These are phyloP conservation scores for Terebella lapidaria DNA, from an alignment of 2,888 invertebrate species.

Conservation along the genomic window DNA sequence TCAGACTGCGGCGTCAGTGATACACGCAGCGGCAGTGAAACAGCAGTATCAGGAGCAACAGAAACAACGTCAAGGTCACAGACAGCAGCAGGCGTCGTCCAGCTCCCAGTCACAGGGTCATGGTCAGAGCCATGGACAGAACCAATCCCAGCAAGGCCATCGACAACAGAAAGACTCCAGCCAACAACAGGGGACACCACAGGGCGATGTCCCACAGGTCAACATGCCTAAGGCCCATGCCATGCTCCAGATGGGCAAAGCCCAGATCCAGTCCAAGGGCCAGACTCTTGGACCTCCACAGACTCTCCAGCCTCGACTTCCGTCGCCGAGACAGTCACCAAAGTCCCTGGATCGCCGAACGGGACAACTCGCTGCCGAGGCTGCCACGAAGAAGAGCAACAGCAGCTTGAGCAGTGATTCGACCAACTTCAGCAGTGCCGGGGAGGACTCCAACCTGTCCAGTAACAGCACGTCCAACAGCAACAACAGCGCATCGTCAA, in stretches of 20 bases:
- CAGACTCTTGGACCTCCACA: background rate
- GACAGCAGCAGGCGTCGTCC: background rate
- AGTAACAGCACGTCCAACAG: conserved; percentile 22
- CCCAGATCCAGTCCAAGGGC: background rate
- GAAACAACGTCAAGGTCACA: background rate
- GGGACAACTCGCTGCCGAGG: background rate
- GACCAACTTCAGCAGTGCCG: background rate
- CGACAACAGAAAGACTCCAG: background rate
- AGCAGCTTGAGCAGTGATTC: background rate
- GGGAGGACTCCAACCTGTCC: conserved; percentile 14
- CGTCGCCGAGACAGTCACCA: background rate
- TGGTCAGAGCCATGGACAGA: background rate
- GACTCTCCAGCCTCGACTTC: background rate
- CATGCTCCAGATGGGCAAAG: background rate
- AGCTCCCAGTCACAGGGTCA: background rate
- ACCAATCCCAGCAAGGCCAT: background rate
- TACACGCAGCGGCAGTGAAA: conserved; percentile 1
- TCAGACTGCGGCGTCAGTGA: conserved; percentile 20
- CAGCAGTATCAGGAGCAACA: conserved; percentile 1
- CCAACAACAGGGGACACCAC: background rate
- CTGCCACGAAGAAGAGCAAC: conserved; percentile 10
- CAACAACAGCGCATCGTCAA: conserved; percentile 38
- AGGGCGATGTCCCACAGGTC: background rate
- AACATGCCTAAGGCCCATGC: background rate
- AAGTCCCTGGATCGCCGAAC: background rate